Percentiles rank a stretch among this genome's conserved stretches.
These are phyloP conservation scores for Choloepus hoffmanni DNA, from an alignment of 2,113 vertebrate species.

Conservation along the genomic window DNA sequence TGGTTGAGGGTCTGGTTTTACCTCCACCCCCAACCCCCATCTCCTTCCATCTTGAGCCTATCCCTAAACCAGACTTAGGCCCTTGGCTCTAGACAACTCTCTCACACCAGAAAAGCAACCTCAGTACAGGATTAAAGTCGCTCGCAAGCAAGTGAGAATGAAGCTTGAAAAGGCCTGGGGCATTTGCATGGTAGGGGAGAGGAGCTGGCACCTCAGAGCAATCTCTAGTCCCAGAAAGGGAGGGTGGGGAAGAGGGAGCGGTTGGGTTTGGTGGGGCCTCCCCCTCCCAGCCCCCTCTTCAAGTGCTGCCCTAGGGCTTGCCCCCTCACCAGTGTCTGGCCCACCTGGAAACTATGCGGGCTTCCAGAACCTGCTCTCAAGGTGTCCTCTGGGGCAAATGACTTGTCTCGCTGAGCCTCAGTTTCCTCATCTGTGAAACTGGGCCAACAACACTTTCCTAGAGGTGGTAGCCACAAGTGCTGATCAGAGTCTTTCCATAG, in stretches of 20 bases:
- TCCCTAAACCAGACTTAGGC: not conserved
- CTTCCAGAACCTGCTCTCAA: not conserved
- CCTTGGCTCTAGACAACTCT: not conserved
- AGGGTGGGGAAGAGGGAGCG: not conserved
- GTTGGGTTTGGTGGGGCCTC: not conserved
- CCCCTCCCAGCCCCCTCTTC: not conserved
- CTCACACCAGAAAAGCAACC: not conserved
- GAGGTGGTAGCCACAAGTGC: not conserved
- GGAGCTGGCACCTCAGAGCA: not conserved
- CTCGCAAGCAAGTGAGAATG: slow-evolving; percentile 44
- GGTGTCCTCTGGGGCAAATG: not conserved
- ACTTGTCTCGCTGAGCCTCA: not conserved
- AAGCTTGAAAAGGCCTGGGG: not conserved
- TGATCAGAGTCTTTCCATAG: not conserved
- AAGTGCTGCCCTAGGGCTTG: not conserved
- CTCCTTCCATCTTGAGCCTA: not conserved
- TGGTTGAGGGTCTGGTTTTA: not conserved
- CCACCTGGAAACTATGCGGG: not conserved
- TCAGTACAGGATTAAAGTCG: not conserved
- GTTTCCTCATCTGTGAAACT: not conserved
- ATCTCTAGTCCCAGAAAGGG: not conserved
- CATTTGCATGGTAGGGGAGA: not conserved
- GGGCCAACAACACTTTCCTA: not conserved
- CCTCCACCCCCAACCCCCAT: too few species aligned
- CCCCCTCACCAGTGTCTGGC: not conserved